Evolutionary conservation across 2,797 vertebrate species (phyloP), one percentile per base, ranked within the genome.

Genomic region (Gymnodraco acuticeps): DNA sequence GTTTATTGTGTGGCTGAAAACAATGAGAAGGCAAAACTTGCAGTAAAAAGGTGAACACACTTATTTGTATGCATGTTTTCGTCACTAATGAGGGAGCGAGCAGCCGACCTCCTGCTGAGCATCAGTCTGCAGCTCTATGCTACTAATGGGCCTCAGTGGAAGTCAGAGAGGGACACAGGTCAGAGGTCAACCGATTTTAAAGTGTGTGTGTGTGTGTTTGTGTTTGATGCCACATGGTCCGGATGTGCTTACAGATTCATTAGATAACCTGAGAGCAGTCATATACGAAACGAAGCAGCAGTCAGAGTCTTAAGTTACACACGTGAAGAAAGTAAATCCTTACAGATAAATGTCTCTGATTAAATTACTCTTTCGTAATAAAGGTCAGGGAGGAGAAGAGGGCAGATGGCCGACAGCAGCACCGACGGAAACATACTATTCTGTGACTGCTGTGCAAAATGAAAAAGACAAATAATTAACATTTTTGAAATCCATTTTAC

Each of bases 121-220:
- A 15, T 38, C 62, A 33, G 50, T 73, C 33, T 33, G 48, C 75
- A 59, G 6, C 55, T 68, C 62, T 31, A 27, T 1, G 38, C 66
- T 43, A 61, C 38, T 61, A 73, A 80, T 68, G 48, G 59, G 70
- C 71, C 45, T 15, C 23, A 51, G 52, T 56, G 55, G 70, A 78
- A 83, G 58, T 46, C 65, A 79, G 64, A 67, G 63, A 42, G 33
- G 27, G 64, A n/a, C 55, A 73, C 61, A 71, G 84, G 80, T 89
- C 84, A 86, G 43, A 77, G 84, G 78, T 78, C 72, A 68, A 27
- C 52, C 16, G 55, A 38, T 31, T 10, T 59, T 42, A 46, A 51
- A 53, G 42, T 11, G 58, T 45, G 42, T 17, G 17, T 42, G 42
- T 17, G 17, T 42, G 55, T 3, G 42, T 0, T 14, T 1, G 0